Evolutionary conservation across 2,888 invertebrate genomes (phyloP).

Genomic region (Allophyes oxyacanthae): DNA sequence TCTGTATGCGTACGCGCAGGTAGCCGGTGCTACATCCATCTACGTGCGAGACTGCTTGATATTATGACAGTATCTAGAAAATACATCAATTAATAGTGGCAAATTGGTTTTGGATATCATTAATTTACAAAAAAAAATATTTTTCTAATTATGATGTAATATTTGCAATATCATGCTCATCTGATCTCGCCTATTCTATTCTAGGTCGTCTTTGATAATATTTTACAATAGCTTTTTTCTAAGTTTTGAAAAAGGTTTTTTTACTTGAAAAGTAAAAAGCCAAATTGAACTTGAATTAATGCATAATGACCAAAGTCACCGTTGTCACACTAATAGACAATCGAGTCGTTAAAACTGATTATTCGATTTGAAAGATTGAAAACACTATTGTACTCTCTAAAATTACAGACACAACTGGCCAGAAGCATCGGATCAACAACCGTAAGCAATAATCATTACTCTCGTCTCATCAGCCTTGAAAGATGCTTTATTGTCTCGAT

Average conservation of each 20-base stretch:
- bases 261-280: constrained; percentile 2
- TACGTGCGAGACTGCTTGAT: constrained; percentile 5
- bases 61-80: constrained; percentile 15
- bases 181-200: too few relatives aligned
- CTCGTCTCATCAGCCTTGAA: constrained; percentile 83
- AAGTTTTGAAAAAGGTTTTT: too few relatives aligned
- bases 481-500: constrained; percentile 86
- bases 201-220: too few relatives aligned
- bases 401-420: constrained; percentile 72
- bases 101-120: constrained; percentile 1
- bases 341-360: constrained; percentile 15
- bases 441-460: constrained; percentile 87
- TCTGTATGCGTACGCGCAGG: constrained; percentile 67
- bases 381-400: constrained; percentile 56
- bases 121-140: neutral
- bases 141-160: too few relatives aligned
- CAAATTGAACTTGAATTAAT: neutral
- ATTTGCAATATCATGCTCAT: too few relatives aligned
- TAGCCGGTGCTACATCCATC: constrained; percentile 50
- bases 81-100: constrained; percentile 17
- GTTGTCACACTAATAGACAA: constrained; percentile 32
- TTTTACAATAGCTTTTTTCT: too few relatives aligned
- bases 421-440: constrained; percentile 81
- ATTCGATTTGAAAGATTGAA: constrained; percentile 42
- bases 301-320: constrained; percentile 7